These are phyloP conservation scores for Holacanthus passer DNA, from an alignment of 2,113 vertebrate genomes.

Conservation along the genomic window DNA sequence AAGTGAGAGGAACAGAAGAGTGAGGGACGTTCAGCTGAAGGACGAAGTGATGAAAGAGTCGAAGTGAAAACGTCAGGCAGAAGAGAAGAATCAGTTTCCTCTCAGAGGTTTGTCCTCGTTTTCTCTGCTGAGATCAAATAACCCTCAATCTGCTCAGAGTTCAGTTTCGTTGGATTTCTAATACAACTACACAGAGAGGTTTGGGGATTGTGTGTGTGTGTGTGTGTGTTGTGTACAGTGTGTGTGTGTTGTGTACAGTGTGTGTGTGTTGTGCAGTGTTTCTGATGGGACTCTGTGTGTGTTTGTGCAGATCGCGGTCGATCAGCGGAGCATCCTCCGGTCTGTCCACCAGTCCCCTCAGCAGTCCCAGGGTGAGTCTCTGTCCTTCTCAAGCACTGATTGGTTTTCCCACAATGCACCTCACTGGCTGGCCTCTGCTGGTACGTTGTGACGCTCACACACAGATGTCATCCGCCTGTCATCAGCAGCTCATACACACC, in stretches of 20 bases:
- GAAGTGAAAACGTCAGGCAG: no score
- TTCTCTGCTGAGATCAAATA: background rate
- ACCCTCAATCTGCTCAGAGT: background rate
- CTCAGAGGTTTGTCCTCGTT: background rate
- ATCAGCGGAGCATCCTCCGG: conserved; percentile 98
- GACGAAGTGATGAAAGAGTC: background rate
- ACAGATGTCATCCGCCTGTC: conserved; percentile 7
- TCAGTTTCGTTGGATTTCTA: background rate
- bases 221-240: conserved; percentile 28
- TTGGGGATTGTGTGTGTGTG: background rate
- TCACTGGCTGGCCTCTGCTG: conserved; percentile 56
- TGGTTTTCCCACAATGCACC: conserved; percentile 66
- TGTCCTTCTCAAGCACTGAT: conserved; percentile 59
- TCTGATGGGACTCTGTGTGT: conserved; percentile 21
- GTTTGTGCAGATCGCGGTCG: conserved; percentile 91
- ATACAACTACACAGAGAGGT: background rate
- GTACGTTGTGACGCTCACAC: conserved; percentile 5
- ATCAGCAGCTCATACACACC: conserved; percentile 35
- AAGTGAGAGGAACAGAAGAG: no score
- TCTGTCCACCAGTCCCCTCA: conserved; percentile 97
- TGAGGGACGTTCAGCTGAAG: background rate
- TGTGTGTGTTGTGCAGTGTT: background rate
- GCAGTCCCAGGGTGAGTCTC: conserved; percentile 97
- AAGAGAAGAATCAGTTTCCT: no score
- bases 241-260: no score